phyloP scores from a whole-genome alignment of 2,888 invertebrate genomes.

The Strigamia transsilvanica region DNA sequence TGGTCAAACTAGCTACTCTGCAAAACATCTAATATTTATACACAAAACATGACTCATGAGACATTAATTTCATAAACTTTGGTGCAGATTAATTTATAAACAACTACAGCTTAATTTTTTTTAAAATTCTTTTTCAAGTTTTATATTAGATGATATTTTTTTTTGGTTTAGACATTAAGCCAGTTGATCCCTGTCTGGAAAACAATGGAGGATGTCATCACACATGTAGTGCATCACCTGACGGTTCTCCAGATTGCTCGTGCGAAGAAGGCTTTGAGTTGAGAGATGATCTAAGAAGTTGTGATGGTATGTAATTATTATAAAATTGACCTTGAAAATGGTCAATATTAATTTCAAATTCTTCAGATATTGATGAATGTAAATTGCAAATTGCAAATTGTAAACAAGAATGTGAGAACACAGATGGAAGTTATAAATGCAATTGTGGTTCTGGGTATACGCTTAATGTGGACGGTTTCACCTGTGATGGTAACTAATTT shows the following conservation, averaged over 20 bases:
- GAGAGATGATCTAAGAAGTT: constrained; percentile 60
- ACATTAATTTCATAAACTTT: not conserved
- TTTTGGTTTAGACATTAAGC: constrained; percentile 64
- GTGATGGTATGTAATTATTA: constrained; percentile 59
- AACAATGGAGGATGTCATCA: constrained; percentile 68
- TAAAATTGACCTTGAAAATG: not conserved
- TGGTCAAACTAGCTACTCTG: not conserved
- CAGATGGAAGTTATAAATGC: constrained; percentile 62
- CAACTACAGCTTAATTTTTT: not conserved
- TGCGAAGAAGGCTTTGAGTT: constrained; percentile 62
- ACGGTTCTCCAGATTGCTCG: constrained; percentile 59
- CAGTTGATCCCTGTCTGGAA: constrained; percentile 64
- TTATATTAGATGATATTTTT: not conserved
- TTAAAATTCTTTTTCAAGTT: no score
- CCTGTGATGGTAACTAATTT: constrained; percentile 59
- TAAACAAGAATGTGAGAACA: constrained; percentile 64
- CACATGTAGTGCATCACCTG: constrained; percentile 64
- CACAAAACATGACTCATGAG: constrained; percentile 46
- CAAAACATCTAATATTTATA: constrained; percentile 31
- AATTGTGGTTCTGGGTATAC: constrained; percentile 61
- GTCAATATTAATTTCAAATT: constrained; percentile 23
- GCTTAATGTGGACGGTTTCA: constrained; percentile 59
- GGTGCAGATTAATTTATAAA: not conserved
- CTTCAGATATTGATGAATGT: constrained; percentile 63
- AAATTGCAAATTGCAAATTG: constrained; percentile 62